Evolutionary conservation across 2,113 vertebrate genomes (phyloP), one percentile per base, ranked within the genome.

Genomic region (Elgaria multicarinata): DNA sequence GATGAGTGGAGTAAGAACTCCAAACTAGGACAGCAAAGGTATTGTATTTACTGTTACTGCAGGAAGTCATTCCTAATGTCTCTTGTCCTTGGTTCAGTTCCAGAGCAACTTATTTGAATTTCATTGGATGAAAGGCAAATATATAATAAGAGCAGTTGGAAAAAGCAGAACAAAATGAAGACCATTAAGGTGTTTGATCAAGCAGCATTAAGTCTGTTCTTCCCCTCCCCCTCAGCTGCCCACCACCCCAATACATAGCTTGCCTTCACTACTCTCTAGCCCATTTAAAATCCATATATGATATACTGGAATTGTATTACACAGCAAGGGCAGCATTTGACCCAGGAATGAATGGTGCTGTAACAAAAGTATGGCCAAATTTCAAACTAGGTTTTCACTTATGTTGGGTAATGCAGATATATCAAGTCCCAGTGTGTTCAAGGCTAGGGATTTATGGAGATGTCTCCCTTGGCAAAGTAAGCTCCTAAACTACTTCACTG

Each of bases 11-110:
- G 55, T 87, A 83, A 92, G 90, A 93, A 94, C 85, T 76, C 90
- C 90, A 96, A 94, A 96, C 89, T 95, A 95, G 96, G 96, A 95
- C 96, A 97, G 91, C 90, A 94, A 84, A 94, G 91, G 91, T 94
- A 96, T 96, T 97, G 92, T 97, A 95, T 90, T 95, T 72, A 82
- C 92, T 66, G 90, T 91, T 79, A 83, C 88, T 94, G 86, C 91
- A 94, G 94, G 88, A 95, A 95, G 90, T 94, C 91, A 75, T 83
- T 92, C 90, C 72, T 92, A 94, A 89, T 83, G 78, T 72, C 88
- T 50, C 66, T 95, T 91, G 85, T 74, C 87, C 71, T 93, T 95
- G 93, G 50, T 87, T 36, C 76, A 39, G 87, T 91, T 91, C 93
- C 94, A 31, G 94, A 94, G 87, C 91, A 95, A 89, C 92, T 96